Evolutionary conservation across 2,113 vertebrate genomes (phyloP), one percentile per base, ranked within the genome.

Genomic region (Corythoichthys intestinalis): DNA sequence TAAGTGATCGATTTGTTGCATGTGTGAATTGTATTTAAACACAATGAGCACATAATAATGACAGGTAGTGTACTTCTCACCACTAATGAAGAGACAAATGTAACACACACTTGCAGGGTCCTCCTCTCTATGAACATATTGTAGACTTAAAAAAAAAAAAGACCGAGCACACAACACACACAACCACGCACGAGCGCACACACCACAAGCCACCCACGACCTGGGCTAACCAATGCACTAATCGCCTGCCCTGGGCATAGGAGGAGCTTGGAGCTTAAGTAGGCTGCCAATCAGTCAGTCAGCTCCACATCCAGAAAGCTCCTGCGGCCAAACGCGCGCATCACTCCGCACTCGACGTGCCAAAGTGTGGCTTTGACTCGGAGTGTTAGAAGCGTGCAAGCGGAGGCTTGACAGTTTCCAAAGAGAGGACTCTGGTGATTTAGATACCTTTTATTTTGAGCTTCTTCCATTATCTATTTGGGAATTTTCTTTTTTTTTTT

Each of bases 271-370:
- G 84, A 76, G 94, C 93, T 94, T 93, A 91, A 94, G 94, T 93
- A 94, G 92, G 84, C 89, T 96, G 95, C 94, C 96, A 98, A 96
- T 98, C 95, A 98, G 94, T 92, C 93, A 92, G 92, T 96, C 94
- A 96, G 95, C 94, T 96, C 94, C 94, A 96, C 95, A 96, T 94
- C 93, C 94, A 92, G 92, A 93, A 63, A 85, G 92, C 93, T 95
- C 94, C 93, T 84, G 90, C 92, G 94, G 93, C 93, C 93, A 92
- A 93, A 92, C 92, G 80, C 94, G 88, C 92, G 93, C 92, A 93
- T 94, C 93, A 93, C 92, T 94, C 92, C 90, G 91, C 92, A 91
- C 93, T 92, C 86, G 92, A 94, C 82, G 92, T 94, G 94, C 92
- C 92, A 94, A 94, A 90, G 91, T 90, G 67, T 92, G 91, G 80